These are phyloP conservation scores for Halichoeres trimaculatus DNA, from an alignment of 2,113 vertebrate genomes.

Conservation along the genomic window DNA sequence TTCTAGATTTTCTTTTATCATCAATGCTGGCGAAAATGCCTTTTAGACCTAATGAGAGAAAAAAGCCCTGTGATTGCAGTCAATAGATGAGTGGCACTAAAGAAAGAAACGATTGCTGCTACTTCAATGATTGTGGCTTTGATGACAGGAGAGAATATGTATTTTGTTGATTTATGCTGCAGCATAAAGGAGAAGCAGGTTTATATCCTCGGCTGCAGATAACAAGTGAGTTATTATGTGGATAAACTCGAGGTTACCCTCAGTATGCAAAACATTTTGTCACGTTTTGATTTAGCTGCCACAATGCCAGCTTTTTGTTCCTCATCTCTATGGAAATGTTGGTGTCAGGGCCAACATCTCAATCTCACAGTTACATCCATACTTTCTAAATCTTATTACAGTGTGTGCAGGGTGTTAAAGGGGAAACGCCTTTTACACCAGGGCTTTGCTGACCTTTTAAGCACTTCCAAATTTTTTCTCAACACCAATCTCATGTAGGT, in stretches of 20 bases:
- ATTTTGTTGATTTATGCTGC: conserved; percentile 25
- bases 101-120: conserved; percentile 40
- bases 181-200: conserved; percentile 9
- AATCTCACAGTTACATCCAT: conserved; percentile 22
- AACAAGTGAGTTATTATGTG: not conserved
- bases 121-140: conserved; percentile 14
- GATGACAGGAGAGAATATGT: conserved; percentile 2
- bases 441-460: conserved; percentile 54
- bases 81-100: conserved; percentile 50
- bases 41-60: conserved; percentile 48
- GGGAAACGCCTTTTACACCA: conserved; percentile 8
- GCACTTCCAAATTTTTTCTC: conserved; percentile 41
- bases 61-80: conserved; percentile 35
- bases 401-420: conserved; percentile 8
- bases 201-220: conserved; percentile 11
- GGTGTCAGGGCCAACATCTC: conserved; percentile 22
- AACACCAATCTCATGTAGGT: conserved; percentile 65
- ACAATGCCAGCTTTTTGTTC: conserved; percentile 18
- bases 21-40: conserved; percentile 25
- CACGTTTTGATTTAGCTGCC: conserved; percentile 20
- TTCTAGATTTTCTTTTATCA: conserved; percentile 42
- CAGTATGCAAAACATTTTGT: conserved; percentile 34
- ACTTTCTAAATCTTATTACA: conserved; percentile 42
- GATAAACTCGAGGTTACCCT: not conserved
- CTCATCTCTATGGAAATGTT: conserved; percentile 57